Conservation (phyloP, 2,113 vertebrate species). For the Lycaon pictus region DNA sequence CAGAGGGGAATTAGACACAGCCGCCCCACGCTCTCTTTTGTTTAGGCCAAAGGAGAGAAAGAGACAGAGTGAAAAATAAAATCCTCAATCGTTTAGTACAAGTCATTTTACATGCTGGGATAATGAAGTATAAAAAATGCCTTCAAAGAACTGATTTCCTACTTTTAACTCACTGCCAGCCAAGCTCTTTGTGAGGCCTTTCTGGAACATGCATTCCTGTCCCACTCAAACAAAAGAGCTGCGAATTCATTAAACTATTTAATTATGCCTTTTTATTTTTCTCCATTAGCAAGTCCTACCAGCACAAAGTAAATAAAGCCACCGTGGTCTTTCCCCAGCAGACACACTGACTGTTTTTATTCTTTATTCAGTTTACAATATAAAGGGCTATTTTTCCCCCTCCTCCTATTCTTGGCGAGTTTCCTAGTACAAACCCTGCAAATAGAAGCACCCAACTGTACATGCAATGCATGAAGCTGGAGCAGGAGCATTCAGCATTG, state of each 20-base stretch:
- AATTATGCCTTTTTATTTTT: slow-evolving; percentile 95
- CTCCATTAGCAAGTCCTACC: slow-evolving; percentile 92
- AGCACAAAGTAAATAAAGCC: slow-evolving; percentile 93
- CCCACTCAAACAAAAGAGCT: slow-evolving; percentile 94
- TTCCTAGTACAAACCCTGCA: slow-evolving; percentile 89
- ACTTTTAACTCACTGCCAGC: slow-evolving; percentile 93
- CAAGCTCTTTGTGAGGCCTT: slow-evolving; percentile 91
- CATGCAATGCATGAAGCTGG: slow-evolving; percentile 81
- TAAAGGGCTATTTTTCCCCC: slow-evolving; percentile 87
- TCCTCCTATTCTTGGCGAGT: slow-evolving; percentile 88
- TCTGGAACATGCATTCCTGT: slow-evolving; percentile 89
- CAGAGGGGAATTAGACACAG: slow-evolving; percentile 87
- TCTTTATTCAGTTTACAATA: slow-evolving; percentile 92
- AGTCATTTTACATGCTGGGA: slow-evolving; percentile 99
- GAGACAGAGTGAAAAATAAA: slow-evolving; percentile 90
- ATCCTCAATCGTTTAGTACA: slow-evolving; percentile 96
- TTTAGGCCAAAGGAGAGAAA: slow-evolving; percentile 88
- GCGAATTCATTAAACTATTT: slow-evolving; percentile 99
- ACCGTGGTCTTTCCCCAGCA: slow-evolving; percentile 91
- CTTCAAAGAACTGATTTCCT: slow-evolving; percentile 99
- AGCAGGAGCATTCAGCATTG: slow-evolving; percentile 84
- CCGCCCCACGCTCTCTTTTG: slow-evolving; percentile 89
- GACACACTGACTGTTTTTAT: slow-evolving; percentile 92
- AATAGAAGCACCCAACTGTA: slow-evolving; percentile 89
- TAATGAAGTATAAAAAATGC: slow-evolving; percentile 99